phyloP scores from a whole-genome alignment of 1,140 invertebrate genomes.

The Lasaia peninsularis region DNA sequence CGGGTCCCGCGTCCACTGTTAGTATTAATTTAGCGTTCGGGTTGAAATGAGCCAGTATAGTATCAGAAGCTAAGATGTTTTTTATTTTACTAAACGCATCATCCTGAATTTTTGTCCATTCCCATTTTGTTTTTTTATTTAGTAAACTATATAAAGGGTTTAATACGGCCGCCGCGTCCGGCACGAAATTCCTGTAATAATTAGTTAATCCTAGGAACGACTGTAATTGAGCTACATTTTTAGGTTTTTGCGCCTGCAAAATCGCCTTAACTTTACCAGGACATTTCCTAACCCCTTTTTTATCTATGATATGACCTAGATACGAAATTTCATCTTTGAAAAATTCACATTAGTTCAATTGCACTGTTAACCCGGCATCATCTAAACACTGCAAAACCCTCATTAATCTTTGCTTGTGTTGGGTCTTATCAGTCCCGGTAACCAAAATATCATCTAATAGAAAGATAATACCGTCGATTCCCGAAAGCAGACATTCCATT shows the following conservation, averaged over 20 bases:
- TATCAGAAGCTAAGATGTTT: conserved; percentile 33
- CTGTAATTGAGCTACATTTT: conserved; percentile 24
- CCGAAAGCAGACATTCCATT: conserved; percentile 28
- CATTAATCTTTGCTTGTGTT: conserved; percentile 21
- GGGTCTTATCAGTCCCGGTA: conserved; percentile 11
- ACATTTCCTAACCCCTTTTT: conserved; percentile 20
- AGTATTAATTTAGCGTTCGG: conserved; percentile 40
- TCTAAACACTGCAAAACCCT: conserved; percentile 23
- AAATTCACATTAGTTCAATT: conserved; percentile 24
- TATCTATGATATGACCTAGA: conserved; percentile 28
- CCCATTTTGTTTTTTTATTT: conserved; percentile 24
- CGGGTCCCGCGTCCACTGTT: conserved; percentile 42
- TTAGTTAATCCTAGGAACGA: conserved; percentile 35
- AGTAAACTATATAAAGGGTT: conserved; percentile 44
- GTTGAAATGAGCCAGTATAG: conserved; percentile 53
- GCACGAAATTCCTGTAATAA: conserved; percentile 55
- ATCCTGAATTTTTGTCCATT: conserved; percentile 29
- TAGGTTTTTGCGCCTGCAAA: conserved; percentile 14
- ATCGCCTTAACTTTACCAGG: conserved; percentile 26
- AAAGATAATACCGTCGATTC: conserved; percentile 24
- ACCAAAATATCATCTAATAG: conserved; percentile 28
- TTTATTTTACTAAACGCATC: conserved; percentile 38
- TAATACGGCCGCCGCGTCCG: conserved; percentile 43
- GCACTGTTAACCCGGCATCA: conserved; percentile 22
- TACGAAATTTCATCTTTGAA: conserved; percentile 26